Percentiles rank a stretch among this genome's conserved stretches.
Evolutionary conservation across 2,888 invertebrate genomes (phyloP).

Genomic region (Phragmatobia fuliginosa): DNA sequence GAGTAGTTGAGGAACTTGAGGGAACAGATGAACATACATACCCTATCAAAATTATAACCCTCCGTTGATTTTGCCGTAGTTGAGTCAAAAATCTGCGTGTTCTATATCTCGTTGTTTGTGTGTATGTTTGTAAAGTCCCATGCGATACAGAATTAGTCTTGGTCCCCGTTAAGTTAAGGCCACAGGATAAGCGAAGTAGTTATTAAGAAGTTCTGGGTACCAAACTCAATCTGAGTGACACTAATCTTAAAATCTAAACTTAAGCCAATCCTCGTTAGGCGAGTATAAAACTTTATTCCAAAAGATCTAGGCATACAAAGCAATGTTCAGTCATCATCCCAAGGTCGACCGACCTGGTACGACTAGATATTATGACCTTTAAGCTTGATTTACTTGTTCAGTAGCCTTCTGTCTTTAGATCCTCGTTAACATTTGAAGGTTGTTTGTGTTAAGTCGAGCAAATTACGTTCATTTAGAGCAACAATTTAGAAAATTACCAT

Average conservation of each 20-base stretch:
- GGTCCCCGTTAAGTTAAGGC: no score
- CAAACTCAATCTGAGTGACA: neutral
- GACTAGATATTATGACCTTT: conserved; percentile 7
- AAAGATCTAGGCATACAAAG: conserved; percentile 7
- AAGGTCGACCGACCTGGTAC: conserved; percentile 10
- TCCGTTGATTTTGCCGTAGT: no score
- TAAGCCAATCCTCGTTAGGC: neutral
- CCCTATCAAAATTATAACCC: no score
- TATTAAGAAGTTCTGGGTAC: neutral
- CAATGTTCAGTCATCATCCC: conserved; percentile 14
- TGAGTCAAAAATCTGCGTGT: no score
- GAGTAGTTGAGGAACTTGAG: no score
- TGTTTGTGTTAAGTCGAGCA: neutral
- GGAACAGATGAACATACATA: no score
- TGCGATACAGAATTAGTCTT: no score
- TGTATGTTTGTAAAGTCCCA: no score
- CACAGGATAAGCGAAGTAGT: no score
- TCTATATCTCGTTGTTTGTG: no score
- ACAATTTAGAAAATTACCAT: neutral
- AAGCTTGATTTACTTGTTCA: conserved; percentile 17
- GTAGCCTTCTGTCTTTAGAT: conserved; percentile 8
- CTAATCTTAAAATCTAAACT: neutral
- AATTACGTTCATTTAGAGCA: conserved; percentile 4
- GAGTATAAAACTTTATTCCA: conserved; percentile 10
- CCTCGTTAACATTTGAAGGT: conserved; percentile 7